These are phyloP conservation scores for Anas georgica DNA, from an alignment of 2,797 vertebrate species.

Conservation along the genomic window DNA sequence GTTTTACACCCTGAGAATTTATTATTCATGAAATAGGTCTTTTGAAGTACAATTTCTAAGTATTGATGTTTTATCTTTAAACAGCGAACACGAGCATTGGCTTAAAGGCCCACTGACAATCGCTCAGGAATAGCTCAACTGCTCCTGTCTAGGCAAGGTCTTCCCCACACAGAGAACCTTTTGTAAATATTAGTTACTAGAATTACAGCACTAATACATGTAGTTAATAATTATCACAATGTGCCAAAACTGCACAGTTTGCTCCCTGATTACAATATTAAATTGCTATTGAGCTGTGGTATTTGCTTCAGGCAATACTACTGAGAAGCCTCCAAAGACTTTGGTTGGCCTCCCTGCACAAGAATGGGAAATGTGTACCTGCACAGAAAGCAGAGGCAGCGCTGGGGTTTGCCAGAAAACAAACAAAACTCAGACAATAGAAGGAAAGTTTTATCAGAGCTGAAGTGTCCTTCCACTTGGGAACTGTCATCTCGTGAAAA, in stretches of 20 bases:
- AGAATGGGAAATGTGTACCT: constrained; percentile 70
- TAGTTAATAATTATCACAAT: constrained; percentile 83
- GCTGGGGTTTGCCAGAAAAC: constrained; percentile 79
- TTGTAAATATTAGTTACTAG: constrained; percentile 83
- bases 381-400: constrained; percentile 71
- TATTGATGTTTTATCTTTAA: constrained; percentile 80
- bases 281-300: constrained; percentile 82
- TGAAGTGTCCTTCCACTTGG: constrained; percentile 78
- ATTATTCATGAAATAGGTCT: constrained; percentile 77
- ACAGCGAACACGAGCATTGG: constrained; percentile 60
- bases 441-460: constrained; percentile 78
- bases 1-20: constrained; percentile 76
- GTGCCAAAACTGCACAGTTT: constrained; percentile 81
- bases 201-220: constrained; percentile 78
- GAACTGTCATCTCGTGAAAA: constrained; percentile 75
- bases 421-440: constrained; percentile 79
- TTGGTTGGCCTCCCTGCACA: constrained; percentile 74
- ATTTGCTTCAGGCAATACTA: constrained; percentile 81
- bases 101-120: constrained; percentile 76
- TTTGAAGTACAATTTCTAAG: constrained; percentile 80
- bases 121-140: constrained; percentile 75
- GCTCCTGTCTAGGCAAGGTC: constrained; percentile 74
- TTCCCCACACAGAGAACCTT: constrained; percentile 77
- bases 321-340: constrained; percentile 80
- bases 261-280: constrained; percentile 83